Base-by-base conservation (phyloP, 2,113 vertebrate genomes). In the Haemorhous mexicanus region DNA sequence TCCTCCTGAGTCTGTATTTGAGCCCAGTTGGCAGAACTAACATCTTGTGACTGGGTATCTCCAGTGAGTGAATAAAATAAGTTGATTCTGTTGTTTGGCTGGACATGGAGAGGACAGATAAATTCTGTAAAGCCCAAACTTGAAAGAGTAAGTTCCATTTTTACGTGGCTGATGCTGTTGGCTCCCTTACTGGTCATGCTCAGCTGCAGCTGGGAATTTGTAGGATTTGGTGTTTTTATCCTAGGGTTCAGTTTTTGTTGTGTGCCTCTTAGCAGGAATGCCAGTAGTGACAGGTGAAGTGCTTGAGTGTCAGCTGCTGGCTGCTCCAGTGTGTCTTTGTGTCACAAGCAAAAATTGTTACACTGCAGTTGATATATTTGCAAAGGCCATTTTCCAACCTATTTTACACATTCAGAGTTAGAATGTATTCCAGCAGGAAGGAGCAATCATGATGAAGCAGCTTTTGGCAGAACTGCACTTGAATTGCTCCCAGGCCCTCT, bases 401-500 rank as follows among this genome's bases (percentile, higher is more conserved):
- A 13, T 90, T 78, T 55, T 67, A 55, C 20, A 17, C 1, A 0
- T 50, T 87, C 37, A 17, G 32, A 66, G 15, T 44, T 61, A 33
- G 58, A 90, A 47, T 47, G 13, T 49, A 3, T 77, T 87, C 64
- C 74, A 74, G 41, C 32, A 62, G 16, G 50, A 84, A 58, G 43
- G 43, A 76, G 33, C 33, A 72, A 41, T 35, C 16, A 4, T 26
- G 55, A 8, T 14, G 44, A 79, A 68, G 44, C 80, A 53, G 43
- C 30, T 88, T 76, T 43, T 39, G 55, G 68, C 50, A 78, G 55
- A 33, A 18, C 28, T 62, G 21, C 12, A 2, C 23, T 26, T 66
- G 49, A 5, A 0, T 10, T 22, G 37, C 1, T 0, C 43, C 23
- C 23, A 13, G 55, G 12, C 39, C 39, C 39, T 39, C 39, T 39